Evolutionary conservation across 2,888 invertebrate genomes (phyloP).

Genomic region (Eupithecia subumbrata): DNA sequence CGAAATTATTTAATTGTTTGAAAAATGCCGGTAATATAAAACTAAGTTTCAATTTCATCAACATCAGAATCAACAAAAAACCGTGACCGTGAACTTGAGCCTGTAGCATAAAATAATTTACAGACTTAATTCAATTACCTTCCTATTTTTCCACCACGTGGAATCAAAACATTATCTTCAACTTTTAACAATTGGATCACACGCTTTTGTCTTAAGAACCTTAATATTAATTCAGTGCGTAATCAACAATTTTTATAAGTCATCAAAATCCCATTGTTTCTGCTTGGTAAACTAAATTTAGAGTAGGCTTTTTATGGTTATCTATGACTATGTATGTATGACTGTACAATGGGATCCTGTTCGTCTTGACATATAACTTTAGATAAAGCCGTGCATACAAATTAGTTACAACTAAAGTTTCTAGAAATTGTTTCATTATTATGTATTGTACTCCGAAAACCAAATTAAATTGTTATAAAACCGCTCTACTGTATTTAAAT

Average conservation of each 20-base stretch:
- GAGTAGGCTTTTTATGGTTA: not conserved
- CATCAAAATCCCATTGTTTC: conserved; percentile 17
- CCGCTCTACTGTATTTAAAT: too few relatives aligned
- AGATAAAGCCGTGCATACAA: conserved; percentile 17
- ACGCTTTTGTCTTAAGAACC: not conserved
- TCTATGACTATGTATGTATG: conserved; percentile 15
- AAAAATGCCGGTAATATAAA: not conserved
- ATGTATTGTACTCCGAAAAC: not conserved
- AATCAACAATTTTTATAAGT: not conserved
- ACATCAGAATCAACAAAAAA: not conserved
- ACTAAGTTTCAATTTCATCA: not conserved
- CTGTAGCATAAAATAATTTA: not conserved
- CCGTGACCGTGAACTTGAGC: not conserved
- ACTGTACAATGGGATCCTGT: conserved; percentile 4
- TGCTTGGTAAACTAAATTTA: conserved; percentile 14
- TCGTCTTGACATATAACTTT: conserved; percentile 20
- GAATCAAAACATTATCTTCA: not conserved
- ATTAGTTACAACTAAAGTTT: not conserved
- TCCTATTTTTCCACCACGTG: not conserved
- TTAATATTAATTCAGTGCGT: not conserved
- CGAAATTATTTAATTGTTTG: not conserved
- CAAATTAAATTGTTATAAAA: not conserved
- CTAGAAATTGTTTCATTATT: conserved; percentile 5
- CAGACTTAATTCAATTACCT: not conserved
- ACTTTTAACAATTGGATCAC: not conserved